phyloP scores from a whole-genome alignment of 2,113 vertebrate genomes.

The Lophius piscatorius region DNA sequence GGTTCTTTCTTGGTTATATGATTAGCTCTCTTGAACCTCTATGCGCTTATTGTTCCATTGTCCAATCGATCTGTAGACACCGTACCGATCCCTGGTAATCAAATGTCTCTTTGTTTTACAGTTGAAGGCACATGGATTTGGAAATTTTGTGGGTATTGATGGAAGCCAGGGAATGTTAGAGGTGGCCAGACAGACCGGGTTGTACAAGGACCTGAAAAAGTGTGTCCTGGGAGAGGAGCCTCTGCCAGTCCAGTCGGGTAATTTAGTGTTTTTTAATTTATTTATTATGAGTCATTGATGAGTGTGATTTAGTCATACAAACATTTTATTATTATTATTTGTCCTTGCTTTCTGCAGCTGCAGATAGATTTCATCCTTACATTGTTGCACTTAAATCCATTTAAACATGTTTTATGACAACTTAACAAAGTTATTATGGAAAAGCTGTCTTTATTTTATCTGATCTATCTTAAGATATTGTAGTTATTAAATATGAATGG shows the following conservation, averaged over 20 bases:
- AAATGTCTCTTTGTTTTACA: conserved; percentile 51
- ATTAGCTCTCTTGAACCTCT: too few relatives aligned
- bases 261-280: background rate
- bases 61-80: background rate
- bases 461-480: too few relatives aligned
- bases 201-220: conserved; percentile 82
- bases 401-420: too few relatives aligned
- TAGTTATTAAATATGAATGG: too few relatives aligned
- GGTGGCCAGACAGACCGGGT: conserved; percentile 70
- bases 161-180: conserved; percentile 86
- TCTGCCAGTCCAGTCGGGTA: conserved; percentile 83
- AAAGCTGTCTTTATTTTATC: too few relatives aligned
- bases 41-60: background rate
- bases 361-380: too few relatives aligned
- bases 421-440: too few relatives aligned
- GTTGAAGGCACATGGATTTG: conserved; percentile 85
- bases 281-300: too few relatives aligned
- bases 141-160: conserved; percentile 85
- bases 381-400: too few relatives aligned
- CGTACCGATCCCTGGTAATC: background rate
- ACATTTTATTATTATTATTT: too few relatives aligned
- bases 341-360: too few relatives aligned
- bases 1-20: too few relatives aligned
- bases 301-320: background rate
- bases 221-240: conserved; percentile 81